Percentiles rank a stretch among this genome's conserved stretches.
These are phyloP conservation scores for Nymphalis polychloros DNA, from an alignment of 2,888 invertebrate genomes.

Conservation along the genomic window DNA sequence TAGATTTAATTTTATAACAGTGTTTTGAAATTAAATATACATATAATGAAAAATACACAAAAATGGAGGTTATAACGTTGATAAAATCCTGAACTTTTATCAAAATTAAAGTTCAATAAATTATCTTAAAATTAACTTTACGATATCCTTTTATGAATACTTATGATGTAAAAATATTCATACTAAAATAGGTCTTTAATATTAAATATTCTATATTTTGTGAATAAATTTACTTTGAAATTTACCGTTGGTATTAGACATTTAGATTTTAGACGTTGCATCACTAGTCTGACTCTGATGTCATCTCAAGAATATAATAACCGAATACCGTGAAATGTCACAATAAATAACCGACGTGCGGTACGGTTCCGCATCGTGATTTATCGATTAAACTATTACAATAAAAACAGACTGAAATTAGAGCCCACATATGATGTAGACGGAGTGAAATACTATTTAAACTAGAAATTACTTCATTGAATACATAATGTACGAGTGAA, in stretches of 20 bases:
- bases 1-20: too few species aligned
- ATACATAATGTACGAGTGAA: constrained; percentile 14
- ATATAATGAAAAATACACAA: too few species aligned
- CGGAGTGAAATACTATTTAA: background rate
- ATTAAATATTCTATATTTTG: too few species aligned
- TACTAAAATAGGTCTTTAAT: too few species aligned
- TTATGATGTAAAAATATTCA: too few species aligned
- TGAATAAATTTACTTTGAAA: too few species aligned
- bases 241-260: background rate
- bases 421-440: background rate
- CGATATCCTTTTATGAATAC: too few species aligned
- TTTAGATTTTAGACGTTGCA: background rate
- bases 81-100: too few species aligned
- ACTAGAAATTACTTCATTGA: background rate
- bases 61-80: too few species aligned
- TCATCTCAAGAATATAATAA: background rate
- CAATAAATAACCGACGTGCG: constrained; percentile 30
- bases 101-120: too few species aligned
- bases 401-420: background rate
- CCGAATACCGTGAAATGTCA: constrained; percentile 15
- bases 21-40: too few species aligned
- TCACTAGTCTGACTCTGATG: constrained; percentile 14
- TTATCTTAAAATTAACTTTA: too few species aligned
- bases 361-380: constrained; percentile 27
- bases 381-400: constrained; percentile 22